These are phyloP conservation scores for Tenodera sinensis DNA, from an alignment of 2,888 invertebrate species.

Conservation along the genomic window DNA sequence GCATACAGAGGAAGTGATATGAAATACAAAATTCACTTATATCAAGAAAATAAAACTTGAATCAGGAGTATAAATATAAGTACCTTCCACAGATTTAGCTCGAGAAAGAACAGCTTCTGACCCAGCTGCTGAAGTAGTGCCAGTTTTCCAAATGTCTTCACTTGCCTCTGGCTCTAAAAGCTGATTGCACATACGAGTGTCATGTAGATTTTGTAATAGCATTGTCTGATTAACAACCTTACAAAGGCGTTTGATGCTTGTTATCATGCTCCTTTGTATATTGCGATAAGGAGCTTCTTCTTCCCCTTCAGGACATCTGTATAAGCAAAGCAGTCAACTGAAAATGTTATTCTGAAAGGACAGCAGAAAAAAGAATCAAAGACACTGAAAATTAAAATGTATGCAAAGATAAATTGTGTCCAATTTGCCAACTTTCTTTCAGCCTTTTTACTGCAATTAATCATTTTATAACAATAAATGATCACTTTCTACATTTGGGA, in stretches of 20 bases:
- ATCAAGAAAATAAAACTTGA: not conserved
- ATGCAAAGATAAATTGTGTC: no score
- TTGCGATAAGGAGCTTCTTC: slow-evolving; percentile 51
- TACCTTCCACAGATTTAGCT: slow-evolving; percentile 19
- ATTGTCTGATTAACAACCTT: slow-evolving; percentile 66
- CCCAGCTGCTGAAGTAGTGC: not conserved
- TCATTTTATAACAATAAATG: no score
- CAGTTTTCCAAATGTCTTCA: slow-evolving; percentile 44
- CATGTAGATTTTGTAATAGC: slow-evolving; percentile 63
- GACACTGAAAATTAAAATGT: slow-evolving; percentile 37
- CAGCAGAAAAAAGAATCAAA: not conserved
- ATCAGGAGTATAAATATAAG: not conserved
- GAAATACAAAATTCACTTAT: not conserved
- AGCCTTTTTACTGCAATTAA: no score
- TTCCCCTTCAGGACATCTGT: slow-evolving; percentile 13
- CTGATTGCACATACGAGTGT: slow-evolving; percentile 61
- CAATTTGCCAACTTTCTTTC: no score
- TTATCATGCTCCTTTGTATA: slow-evolving; percentile 51
- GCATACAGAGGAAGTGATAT: no score
- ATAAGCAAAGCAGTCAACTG: not conserved
- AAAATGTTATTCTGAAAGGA: not conserved
- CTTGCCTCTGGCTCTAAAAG: slow-evolving; percentile 61
- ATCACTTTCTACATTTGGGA: no score
- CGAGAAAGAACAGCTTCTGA: not conserved
- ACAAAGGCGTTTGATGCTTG: slow-evolving; percentile 56